phyloP scores from a whole-genome alignment of 2,888 invertebrate genomes.

The Embidobia sp. region DNA sequence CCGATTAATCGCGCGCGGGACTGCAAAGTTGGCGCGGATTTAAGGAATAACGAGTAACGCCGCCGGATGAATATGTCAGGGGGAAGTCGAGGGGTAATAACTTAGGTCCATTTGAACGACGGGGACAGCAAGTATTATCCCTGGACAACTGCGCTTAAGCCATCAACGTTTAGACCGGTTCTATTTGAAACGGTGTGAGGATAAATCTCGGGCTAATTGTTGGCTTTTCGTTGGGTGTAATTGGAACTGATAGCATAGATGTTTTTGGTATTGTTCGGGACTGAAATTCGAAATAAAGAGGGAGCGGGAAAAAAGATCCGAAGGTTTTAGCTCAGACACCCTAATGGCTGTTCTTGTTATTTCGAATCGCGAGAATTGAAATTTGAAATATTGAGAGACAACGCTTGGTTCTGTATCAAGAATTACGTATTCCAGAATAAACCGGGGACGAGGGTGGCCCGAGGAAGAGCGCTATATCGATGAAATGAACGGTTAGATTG shows the following conservation, averaged over 20 bases:
- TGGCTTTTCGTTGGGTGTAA: constrained; percentile 1
- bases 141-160: constrained; percentile 32
- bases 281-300: too few species aligned
- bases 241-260: neutral
- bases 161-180: constrained; percentile 39
- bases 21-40: neutral
- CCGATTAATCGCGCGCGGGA: constrained; percentile 14
- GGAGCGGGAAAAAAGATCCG: too few species aligned
- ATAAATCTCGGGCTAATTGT: constrained; percentile 40
- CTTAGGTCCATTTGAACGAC: constrained; percentile 43
- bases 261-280: too few species aligned
- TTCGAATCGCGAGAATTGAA: too few species aligned
- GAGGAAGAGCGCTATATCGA: too few species aligned
- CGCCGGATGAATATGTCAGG: constrained; percentile 43
- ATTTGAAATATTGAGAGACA: too few species aligned
- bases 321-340: too few species aligned
- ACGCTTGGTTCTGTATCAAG: too few species aligned
- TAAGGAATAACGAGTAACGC: constrained; percentile 33
- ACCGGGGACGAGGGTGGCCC: too few species aligned
- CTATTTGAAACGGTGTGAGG: constrained; percentile 6
- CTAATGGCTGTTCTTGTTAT: too few species aligned
- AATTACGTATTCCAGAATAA: too few species aligned
- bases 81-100: constrained; percentile 19
- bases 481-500: too few species aligned
- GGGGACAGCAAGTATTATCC: constrained; percentile 32